Base-by-base conservation (phyloP, 1,140 invertebrate genomes). In the Globodera ellingtonae region DNA sequence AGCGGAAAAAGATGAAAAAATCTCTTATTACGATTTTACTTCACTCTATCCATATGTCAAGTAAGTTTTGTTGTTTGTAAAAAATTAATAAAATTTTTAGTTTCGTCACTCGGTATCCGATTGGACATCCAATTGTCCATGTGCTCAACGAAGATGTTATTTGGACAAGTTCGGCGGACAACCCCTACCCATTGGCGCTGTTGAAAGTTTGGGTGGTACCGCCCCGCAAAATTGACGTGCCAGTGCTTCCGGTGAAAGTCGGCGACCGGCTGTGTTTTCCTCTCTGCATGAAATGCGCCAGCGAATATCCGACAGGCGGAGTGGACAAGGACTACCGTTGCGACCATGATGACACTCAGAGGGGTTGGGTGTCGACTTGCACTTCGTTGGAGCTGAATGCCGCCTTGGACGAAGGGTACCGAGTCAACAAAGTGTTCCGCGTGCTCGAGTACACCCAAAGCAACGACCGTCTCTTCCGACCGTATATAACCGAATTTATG, bases 1-100 rank as follows among this genome's bases (percentile, higher is more conserved):
- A 13, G 59, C 21, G 44, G 13, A 0, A 6, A 18, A 48, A 13
- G 72, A 44, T 8, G 35, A 73, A 73, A 73, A 73, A 13, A 73
- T 73, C 8, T 73, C 72, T 9, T 73, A 73, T 13, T 73, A 48
- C 47, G 72, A 73, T 15, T 50, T 73, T 21, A 73, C 72, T 8
- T 73, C 72, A 10, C 56, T 59, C 10, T 59, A 59, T 15, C 56
- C 56, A 5, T 7, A 48, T 72, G n/a, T 72, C 21, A n/a, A 48
- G 18, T 48, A 35, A n/a, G 18, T n/a, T 44, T 21, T 50, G 35
- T 35, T 35, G 35, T 35, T 3, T 35, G 35, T 35, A 35, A 35
- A 0, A 35, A 35, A 2, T 35, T 35, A 3, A 46, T 9, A 35
- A 35, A 35, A 3, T 35, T n/a, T 72, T 56, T 21, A 72, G 52